Base-by-base conservation (phyloP, 2,888 invertebrate species). In the Idaea dimidiata region DNA sequence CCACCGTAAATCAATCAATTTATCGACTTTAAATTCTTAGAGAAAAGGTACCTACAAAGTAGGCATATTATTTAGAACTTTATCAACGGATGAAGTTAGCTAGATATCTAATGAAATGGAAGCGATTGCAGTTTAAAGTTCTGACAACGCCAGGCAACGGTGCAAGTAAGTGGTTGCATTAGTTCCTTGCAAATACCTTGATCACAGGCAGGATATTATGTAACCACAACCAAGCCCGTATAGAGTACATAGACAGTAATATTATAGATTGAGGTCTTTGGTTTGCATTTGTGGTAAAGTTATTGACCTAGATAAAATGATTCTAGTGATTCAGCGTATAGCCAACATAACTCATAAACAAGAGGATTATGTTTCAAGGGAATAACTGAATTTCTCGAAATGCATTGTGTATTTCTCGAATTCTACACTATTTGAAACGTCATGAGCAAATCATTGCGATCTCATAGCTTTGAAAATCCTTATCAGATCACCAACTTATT, bases 101-200 rank as follows among this genome's bases (percentile, higher is more conserved):
- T 43, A 43, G 43, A 43, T 43, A 43, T 43, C 43, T 14, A 43
- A 10, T 43, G 43, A 14, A 8, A 43, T 43, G 14, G 43, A 43
- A 43, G 43, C 43, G 43, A 43, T 63, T 62, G 53, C 56, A 57
- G 62, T 55, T 60, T 62, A 66, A 69, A 60, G 60, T 64, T 58
- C 59, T 55, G 54, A 62, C 43, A 43, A 43, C 43, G 33, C 14
- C 57, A 54, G 43, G 43, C 43, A 43, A 43, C 43, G 56, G 56
- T 56, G 56, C 56, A 18, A 56, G 56, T 56, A 17, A 56, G 56
- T 18, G 56, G 56, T 56, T 56, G 56, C 56, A 56, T 56, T 56
- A 18, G 56, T 56, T 16, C 17, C 18, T 56, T 18, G 17, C 18
- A 56, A 56, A 56, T 56, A 56, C 17, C 56, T 56, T 10, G 17